Evolutionary conservation across 1,140 invertebrate genomes (phyloP).

Genomic region (Drosophila lowei): DNA sequence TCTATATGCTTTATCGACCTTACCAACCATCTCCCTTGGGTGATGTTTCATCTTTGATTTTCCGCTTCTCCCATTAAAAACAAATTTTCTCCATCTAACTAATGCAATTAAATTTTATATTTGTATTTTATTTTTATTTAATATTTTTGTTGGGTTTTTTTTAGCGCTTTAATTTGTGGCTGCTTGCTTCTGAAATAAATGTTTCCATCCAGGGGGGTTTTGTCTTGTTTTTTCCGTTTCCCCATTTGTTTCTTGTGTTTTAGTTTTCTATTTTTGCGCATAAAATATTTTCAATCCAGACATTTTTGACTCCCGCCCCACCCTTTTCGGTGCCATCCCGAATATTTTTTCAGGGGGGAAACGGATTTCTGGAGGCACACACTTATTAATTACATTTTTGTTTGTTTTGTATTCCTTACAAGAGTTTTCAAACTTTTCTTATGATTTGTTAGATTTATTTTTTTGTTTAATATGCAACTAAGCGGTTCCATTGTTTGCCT

Average conservation of each 20-base stretch:
- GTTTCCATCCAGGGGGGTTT: slow-evolving; percentile 5
- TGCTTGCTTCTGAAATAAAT: slow-evolving; percentile 43
- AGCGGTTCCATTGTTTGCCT: slow-evolving; percentile 38
- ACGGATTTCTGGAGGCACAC: slow-evolving; percentile 40
- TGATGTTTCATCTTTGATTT: neutral
- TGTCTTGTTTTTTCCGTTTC: slow-evolving; percentile 14
- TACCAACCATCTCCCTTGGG: too few relatives aligned
- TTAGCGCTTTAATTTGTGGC: slow-evolving; percentile 41
- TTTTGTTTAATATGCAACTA: slow-evolving; percentile 43
- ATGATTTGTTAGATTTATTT: slow-evolving; percentile 36
- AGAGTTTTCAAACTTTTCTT: slow-evolving; percentile 38
- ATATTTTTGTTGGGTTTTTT: slow-evolving; percentile 58
- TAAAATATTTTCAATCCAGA: slow-evolving; percentile 61
- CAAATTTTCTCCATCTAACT: slow-evolving; percentile 20
- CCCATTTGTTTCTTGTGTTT: neutral
- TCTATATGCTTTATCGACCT: neutral
- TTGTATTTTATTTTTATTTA: slow-evolving; percentile 76
- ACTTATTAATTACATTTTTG: slow-evolving; percentile 26
- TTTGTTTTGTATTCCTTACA: slow-evolving; percentile 33
- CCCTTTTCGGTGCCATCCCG: slow-evolving; percentile 17
- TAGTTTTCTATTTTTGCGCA: slow-evolving; percentile 24
- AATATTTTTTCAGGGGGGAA: slow-evolving; percentile 10
- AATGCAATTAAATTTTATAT: slow-evolving; percentile 61
- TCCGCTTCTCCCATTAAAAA: slow-evolving; percentile 16
- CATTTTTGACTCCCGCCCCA: slow-evolving; percentile 8